These are phyloP conservation scores for Orchestia grillus DNA, from an alignment of 1,140 invertebrate species.

Conservation along the genomic window DNA sequence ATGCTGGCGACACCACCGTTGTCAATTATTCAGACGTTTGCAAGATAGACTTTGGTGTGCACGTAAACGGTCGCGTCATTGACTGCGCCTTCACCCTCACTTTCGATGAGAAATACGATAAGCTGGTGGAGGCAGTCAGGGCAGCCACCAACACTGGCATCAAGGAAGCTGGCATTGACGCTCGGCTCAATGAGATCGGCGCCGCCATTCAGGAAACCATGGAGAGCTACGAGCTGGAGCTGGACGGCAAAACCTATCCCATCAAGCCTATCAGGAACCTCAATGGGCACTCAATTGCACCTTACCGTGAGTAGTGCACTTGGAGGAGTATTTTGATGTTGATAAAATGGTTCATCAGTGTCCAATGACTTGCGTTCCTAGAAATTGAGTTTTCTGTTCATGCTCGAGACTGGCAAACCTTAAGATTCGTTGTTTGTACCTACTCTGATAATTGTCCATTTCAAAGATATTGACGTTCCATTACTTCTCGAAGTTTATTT, in stretches of 20 bases:
- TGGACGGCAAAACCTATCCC: conserved; percentile 97
- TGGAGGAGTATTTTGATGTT: too few relatives aligned
- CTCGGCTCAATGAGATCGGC: conserved; percentile 96
- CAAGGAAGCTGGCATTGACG: conserved; percentile 94
- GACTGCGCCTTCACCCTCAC: conserved; percentile 98
- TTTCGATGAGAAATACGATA: conserved; percentile 98
- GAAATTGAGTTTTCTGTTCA: too few relatives aligned
- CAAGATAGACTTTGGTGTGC: conserved; percentile 99
- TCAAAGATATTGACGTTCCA: too few relatives aligned
- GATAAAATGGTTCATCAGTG: too few relatives aligned
- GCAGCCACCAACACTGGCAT: conserved; percentile 99
- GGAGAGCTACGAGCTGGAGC: conserved; percentile 99
- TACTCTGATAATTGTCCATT: too few relatives aligned
- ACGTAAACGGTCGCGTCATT: conserved; percentile 98
- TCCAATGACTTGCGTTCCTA: too few relatives aligned
- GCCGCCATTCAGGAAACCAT: conserved; percentile 99
- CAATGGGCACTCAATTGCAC: conserved; percentile 98
- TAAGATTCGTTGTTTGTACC: too few relatives aligned
- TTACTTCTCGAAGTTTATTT: too few relatives aligned
- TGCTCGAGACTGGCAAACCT: too few relatives aligned
- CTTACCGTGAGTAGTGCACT: conserved; percentile 80
- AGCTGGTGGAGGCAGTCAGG: conserved; percentile 93
- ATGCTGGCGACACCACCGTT: conserved; percentile 96
- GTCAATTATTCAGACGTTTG: conserved; percentile 98
- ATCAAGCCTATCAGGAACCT: conserved; percentile 98